Conservation (phyloP, 2,888 invertebrate species). For the Escarpia spicata region DNA sequence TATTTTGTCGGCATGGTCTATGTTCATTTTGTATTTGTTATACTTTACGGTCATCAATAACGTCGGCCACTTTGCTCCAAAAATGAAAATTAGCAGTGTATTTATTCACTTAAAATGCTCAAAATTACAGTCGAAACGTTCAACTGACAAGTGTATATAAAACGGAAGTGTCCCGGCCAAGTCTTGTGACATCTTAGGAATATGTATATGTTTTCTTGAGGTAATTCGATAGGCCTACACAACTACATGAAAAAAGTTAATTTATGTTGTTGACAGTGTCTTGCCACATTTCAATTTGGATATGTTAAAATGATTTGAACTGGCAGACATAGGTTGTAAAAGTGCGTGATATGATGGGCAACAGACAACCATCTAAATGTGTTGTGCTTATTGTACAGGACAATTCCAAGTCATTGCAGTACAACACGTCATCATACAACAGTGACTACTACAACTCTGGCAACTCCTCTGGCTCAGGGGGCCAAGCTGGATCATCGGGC, state of each 20-base stretch:
- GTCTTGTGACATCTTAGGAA: too few relatives aligned
- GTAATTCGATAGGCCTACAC: too few relatives aligned
- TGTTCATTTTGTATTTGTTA: too few relatives aligned
- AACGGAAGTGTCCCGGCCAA: too few relatives aligned
- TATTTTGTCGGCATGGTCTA: too few relatives aligned
- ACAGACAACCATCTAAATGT: not conserved
- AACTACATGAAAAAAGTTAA: not conserved
- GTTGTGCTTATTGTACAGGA: not conserved
- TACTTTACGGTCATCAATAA: too few relatives aligned
- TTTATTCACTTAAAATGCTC: too few relatives aligned
- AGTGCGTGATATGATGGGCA: not conserved
- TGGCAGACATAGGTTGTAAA: not conserved
- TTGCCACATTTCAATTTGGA: not conserved
- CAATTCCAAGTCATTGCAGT: not conserved
- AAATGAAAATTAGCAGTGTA: too few relatives aligned
- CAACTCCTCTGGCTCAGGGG: not conserved
- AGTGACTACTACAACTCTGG: not conserved
- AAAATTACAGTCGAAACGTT: too few relatives aligned
- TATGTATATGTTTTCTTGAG: too few relatives aligned
- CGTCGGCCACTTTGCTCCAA: too few relatives aligned
- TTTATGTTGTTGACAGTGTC: not conserved
- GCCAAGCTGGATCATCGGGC: not conserved
- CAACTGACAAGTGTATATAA: too few relatives aligned
- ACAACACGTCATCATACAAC: not conserved
- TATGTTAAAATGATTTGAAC: not conserved